Base-by-base conservation (phyloP, 2,113 vertebrate genomes). In the Rhipidura dahli region DNA sequence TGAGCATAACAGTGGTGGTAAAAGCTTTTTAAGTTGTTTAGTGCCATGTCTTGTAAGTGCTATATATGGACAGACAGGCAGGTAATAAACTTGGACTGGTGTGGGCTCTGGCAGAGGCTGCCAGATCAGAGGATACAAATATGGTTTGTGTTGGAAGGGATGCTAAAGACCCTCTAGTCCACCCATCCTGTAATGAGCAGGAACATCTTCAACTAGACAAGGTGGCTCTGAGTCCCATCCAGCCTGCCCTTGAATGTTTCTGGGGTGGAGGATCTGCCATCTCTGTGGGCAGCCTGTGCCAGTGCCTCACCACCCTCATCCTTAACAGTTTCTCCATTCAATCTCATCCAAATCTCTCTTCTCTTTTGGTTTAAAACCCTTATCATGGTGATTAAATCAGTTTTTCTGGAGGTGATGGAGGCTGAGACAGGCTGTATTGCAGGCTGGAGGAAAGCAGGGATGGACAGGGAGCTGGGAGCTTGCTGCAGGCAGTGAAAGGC, bases 81-180 rank as follows among this genome's bases (percentile, higher is more conserved):
- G 57, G 18, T 30, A 20, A 8, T 24, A 14, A 51, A 27, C 6
- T 16, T 50, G 64, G 31, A 5, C 13, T 9, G 11, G 17, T 9
- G 1, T 2, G 15, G 27, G 16, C 11, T 47, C 21, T 28, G 24
- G 21, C 63, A 77, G 63, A 1, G 14, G 13, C 23, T 0, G 0
- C 10, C 19, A 10, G 40, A 3, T 57, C 3, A 5, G 2, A 24
- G 77, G 70, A n/a, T 18, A 35, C 14, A 4, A 1, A 27, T 7
- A 2, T 0, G 5, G 8, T 57, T 84, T 70, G 39, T 26, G 15
- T 26, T 1, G 40, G 31, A 72, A 91, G 61, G 30, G 13, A 13
- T 19, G 5, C 30, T 12, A 1, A 42, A 59, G 28, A 11, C 1
- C n/a, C 16, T 5, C 59, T 4, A 2, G 31, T 33, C 28, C 27